phyloP scores from a whole-genome alignment of 2,888 invertebrate genomes.

The Fissipunctia ypsillon region DNA sequence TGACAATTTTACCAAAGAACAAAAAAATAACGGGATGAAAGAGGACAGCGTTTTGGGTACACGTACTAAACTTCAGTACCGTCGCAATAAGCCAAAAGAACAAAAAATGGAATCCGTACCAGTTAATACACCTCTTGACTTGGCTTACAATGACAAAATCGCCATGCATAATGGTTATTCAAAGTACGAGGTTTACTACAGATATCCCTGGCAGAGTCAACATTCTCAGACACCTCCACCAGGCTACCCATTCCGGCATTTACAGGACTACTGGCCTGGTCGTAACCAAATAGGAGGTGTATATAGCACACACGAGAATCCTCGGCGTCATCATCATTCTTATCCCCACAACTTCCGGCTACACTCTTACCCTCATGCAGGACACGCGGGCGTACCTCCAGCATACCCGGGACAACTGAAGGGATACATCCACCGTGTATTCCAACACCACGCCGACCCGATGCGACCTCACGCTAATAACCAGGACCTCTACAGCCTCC shows the following conservation, averaged over 20 bases:
- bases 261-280: slow-evolving; percentile 88
- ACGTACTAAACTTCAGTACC: slow-evolving; percentile 86
- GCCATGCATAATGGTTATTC: slow-evolving; percentile 68
- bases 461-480: slow-evolving; percentile 78
- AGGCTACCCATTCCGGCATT: slow-evolving; percentile 85
- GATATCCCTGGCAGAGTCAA: slow-evolving; percentile 86
- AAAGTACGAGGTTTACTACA: slow-evolving; percentile 79
- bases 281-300: slow-evolving; percentile 83
- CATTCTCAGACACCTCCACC: slow-evolving; percentile 83
- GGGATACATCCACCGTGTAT: slow-evolving; percentile 78
- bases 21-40: slow-evolving; percentile 77
- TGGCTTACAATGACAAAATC: slow-evolving; percentile 62
- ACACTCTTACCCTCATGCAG: slow-evolving; percentile 76
- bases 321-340: slow-evolving; percentile 86
- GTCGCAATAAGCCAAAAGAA: slow-evolving; percentile 82
- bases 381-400: slow-evolving; percentile 75
- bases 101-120: slow-evolving; percentile 68
- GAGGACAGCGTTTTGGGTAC: slow-evolving; percentile 86
- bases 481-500: slow-evolving; percentile 86
- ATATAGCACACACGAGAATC: slow-evolving; percentile 85
- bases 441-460: slow-evolving; percentile 77
- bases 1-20: slow-evolving; percentile 85
- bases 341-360: slow-evolving; percentile 84
- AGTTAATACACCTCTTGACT: slow-evolving; percentile 62
- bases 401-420: slow-evolving; percentile 78